These are phyloP conservation scores for Myanophis thanlyinensis DNA, from an alignment of 2,113 vertebrate genomes.

Conservation along the genomic window DNA sequence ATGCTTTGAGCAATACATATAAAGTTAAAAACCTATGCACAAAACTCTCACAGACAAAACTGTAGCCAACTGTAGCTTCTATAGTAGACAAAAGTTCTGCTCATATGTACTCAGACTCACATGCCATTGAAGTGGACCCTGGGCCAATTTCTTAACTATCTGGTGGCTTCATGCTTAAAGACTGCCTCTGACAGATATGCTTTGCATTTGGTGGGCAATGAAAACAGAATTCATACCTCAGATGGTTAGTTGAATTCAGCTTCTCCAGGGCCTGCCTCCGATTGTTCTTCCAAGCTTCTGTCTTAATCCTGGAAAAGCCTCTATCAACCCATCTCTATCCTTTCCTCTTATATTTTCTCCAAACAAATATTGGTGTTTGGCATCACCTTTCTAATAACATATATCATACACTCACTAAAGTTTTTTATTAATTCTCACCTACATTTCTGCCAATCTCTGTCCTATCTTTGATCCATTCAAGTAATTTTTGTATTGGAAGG, in stretches of 20 bases:
- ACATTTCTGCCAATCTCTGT: background rate
- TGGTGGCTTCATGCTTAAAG: conserved; percentile 18
- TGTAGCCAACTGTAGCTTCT: background rate
- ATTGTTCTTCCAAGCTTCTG: conserved; percentile 2
- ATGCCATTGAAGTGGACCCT: conserved; percentile 32
- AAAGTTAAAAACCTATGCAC: conserved; percentile 4
- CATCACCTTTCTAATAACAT: background rate
- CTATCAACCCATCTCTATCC: background rate
- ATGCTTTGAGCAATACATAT: conserved; percentile 11
- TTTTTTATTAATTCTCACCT: background rate
- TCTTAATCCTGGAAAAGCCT: conserved; percentile 9
- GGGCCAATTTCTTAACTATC: conserved; percentile 24
- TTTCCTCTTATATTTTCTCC: background rate
- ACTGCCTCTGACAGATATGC: conserved; percentile 21
- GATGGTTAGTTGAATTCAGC: conserved; percentile 41
- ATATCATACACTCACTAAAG: background rate
- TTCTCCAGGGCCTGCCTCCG: conserved; percentile 7
- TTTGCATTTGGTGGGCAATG: conserved; percentile 23
- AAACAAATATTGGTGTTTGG: background rate
- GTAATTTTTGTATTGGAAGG: background rate
- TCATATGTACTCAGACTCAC: conserved; percentile 26
- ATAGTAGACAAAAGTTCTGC: conserved; percentile 29
- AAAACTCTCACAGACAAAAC: conserved; percentile 25
- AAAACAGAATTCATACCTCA: conserved; percentile 52
- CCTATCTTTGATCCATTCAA: no score